These are phyloP conservation scores for Anniella stebbinsi DNA, from an alignment of 2,797 vertebrate genomes.

Conservation along the genomic window DNA sequence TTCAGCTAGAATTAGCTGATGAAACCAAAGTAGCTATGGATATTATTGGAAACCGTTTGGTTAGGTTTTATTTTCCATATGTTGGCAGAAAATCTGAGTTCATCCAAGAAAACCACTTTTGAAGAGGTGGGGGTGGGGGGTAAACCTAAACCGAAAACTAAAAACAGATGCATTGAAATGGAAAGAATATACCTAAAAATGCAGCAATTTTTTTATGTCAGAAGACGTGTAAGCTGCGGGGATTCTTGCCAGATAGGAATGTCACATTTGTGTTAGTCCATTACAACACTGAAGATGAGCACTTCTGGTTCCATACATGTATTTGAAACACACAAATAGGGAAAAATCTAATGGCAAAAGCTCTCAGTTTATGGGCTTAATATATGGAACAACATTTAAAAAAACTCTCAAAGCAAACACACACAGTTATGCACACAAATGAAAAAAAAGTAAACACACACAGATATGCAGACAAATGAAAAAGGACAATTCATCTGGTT, in stretches of 20 bases:
- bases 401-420: neutral
- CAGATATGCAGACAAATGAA: slow-evolving; percentile 15
- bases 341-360: neutral
- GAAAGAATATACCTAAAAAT: neutral
- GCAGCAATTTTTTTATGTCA: neutral
- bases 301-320: neutral
- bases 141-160: neutral
- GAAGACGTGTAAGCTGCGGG: neutral
- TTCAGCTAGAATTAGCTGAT: slow-evolving; percentile 30
- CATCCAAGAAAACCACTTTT: slow-evolving; percentile 16
- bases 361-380: neutral
- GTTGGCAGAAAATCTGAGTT: slow-evolving; percentile 41
- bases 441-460: neutral
- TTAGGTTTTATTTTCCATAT: slow-evolving; percentile 40
- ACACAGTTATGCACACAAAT: neutral
- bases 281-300: neutral
- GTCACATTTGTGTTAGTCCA: neutral
- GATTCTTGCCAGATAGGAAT: neutral
- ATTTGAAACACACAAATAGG: neutral
- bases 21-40: slow-evolving; percentile 49
- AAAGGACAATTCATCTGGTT: slow-evolving; percentile 2
- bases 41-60: slow-evolving; percentile 29
- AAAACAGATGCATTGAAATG: neutral
- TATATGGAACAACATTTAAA: slow-evolving; percentile 22
- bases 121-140: too few relatives aligned